Evolutionary conservation across 2,797 vertebrate genomes (phyloP).

Genomic region (Monodelphis domestica): DNA sequence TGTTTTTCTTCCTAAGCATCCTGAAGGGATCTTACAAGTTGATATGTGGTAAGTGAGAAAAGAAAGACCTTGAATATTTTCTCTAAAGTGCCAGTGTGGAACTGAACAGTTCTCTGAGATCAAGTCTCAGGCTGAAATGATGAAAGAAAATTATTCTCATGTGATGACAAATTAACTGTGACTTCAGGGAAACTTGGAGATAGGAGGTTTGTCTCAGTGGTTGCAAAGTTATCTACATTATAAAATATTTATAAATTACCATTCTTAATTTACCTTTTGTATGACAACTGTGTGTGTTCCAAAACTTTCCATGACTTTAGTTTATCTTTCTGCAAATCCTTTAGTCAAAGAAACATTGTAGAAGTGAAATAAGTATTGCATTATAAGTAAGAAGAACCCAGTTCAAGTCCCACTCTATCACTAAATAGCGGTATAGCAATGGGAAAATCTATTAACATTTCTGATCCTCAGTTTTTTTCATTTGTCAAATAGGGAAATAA

Average conservation of each 20-base stretch:
- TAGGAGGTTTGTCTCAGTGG: background rate
- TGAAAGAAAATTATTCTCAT: conserved; percentile 23
- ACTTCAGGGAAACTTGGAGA: background rate
- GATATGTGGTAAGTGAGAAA: background rate
- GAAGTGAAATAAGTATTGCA: background rate
- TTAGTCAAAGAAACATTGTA: conserved; percentile 10
- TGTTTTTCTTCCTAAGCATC: background rate
- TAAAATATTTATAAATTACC: background rate
- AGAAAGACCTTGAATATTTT: background rate
- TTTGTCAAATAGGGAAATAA: conserved; percentile 16
- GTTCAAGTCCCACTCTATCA: conserved; percentile 41
- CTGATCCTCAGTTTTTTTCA: conserved; percentile 33
- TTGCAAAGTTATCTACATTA: conserved; percentile 21
- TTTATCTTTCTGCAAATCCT: conserved; percentile 59
- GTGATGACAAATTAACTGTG: conserved; percentile 30
- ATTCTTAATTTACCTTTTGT: conserved; percentile 33
- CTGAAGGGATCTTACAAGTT: conserved; percentile 7
- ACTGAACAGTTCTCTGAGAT: background rate
- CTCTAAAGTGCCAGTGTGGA: background rate
- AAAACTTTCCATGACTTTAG: conserved; percentile 4
- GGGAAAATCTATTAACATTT: conserved; percentile 36
- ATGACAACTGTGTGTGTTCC: conserved; percentile 30
- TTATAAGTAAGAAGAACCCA: conserved; percentile 40
- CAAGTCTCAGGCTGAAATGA: background rate
- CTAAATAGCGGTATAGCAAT: conserved; percentile 48